Evolutionary conservation across 2,113 vertebrate genomes (phyloP).

Genomic region (Rhinopomastus cyanomelas): DNA sequence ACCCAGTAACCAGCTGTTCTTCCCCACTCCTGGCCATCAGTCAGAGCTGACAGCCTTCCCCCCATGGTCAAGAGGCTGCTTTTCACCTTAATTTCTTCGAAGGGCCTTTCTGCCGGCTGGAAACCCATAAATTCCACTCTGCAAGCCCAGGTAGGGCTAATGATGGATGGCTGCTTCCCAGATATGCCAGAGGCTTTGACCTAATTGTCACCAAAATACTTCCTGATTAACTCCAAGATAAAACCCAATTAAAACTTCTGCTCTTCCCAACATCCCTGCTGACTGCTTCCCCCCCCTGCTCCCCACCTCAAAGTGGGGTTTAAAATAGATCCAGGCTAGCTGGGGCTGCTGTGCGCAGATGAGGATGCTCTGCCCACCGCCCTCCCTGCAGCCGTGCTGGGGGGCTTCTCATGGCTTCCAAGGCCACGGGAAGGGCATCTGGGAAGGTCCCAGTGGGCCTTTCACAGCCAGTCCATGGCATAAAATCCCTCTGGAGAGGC

Average conservation of each 20-base stretch:
- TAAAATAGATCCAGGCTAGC: neutral
- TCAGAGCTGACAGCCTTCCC: constrained; percentile 49
- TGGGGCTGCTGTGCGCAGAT: neutral
- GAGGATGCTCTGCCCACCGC: neutral
- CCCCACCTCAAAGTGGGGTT: neutral
- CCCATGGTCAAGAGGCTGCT: neutral
- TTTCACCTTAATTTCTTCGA: constrained; percentile 59
- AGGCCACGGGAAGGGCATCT: neutral
- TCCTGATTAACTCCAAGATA: constrained; percentile 59
- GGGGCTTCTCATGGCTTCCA: accelerated
- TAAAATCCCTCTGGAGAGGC: neutral
- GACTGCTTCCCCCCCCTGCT: neutral
- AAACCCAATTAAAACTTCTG: constrained; percentile 58
- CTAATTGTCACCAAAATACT: constrained; percentile 54
- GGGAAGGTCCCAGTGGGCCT: no score
- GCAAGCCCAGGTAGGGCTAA: constrained; percentile 45
- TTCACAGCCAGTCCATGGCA: neutral
- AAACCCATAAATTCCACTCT: constrained; percentile 47
- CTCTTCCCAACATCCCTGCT: neutral
- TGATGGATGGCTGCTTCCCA: constrained; percentile 52
- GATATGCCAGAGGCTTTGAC: constrained; percentile 58
- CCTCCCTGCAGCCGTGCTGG: neutral
- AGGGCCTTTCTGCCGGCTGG: constrained; percentile 23
- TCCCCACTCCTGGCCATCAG: neutral
- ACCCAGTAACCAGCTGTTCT: constrained; percentile 47